Evolutionary conservation across 1,140 invertebrate species (phyloP).

Genomic region (Pectinophora gossypiella): DNA sequence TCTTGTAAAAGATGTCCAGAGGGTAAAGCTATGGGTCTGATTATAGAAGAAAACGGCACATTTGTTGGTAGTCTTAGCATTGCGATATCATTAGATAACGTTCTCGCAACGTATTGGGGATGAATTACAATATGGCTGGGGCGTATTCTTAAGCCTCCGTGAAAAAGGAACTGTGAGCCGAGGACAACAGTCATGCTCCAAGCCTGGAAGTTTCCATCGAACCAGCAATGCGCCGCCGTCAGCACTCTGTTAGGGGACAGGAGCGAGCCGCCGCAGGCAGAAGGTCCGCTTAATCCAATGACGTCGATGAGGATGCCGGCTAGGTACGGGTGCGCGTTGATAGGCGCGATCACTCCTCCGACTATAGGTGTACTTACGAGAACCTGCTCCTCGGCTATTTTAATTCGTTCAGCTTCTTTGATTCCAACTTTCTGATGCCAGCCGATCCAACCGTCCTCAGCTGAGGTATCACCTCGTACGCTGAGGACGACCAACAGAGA

Average conservation of each 20-base stretch:
- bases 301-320: constrained; percentile 43
- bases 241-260: constrained; percentile 32
- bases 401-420: constrained; percentile 34
- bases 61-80: constrained; percentile 32
- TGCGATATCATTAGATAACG: constrained; percentile 49
- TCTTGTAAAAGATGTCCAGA: constrained; percentile 17
- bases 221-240: constrained; percentile 56
- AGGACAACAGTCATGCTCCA: constrained; percentile 40
- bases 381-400: constrained; percentile 16
- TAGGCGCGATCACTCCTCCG: constrained; percentile 34
- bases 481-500: constrained; percentile 12
- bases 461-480: background rate
- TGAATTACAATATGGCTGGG: constrained; percentile 26
- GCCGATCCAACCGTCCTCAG: constrained; percentile 8
- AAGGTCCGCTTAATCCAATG: constrained; percentile 24
- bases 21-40: constrained; percentile 34
- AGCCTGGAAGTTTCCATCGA: constrained; percentile 38
- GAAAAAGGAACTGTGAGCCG: constrained; percentile 38
- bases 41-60: constrained; percentile 21
- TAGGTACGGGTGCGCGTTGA: constrained; percentile 40
- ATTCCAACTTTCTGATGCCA: constrained; percentile 40
- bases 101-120: constrained; percentile 30
- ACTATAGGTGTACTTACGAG: constrained; percentile 26
- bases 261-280: constrained; percentile 44
- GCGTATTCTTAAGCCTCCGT: constrained; percentile 35